Conservation (phyloP, 2,113 vertebrate genomes). For the Greenwoodochromis staneri region DNA sequence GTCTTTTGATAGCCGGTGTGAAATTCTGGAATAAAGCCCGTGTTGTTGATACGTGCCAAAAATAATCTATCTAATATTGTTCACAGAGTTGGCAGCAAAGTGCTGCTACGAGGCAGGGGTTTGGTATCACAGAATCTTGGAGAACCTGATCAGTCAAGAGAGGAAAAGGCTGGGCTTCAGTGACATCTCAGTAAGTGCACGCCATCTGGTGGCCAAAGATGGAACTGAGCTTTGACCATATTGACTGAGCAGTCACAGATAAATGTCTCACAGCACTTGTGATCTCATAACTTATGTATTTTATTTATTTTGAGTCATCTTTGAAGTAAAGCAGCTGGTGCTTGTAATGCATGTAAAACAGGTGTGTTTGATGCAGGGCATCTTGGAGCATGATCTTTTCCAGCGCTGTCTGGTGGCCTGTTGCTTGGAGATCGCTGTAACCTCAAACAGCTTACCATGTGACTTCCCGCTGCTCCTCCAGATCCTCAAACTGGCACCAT, state of each 20-base stretch:
- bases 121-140: constrained; percentile 83
- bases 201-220: constrained; percentile 15
- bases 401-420: constrained; percentile 80
- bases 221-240: neutral
- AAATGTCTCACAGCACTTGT: neutral
- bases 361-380: neutral
- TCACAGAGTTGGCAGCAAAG: constrained; percentile 72
- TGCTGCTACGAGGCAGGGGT: constrained; percentile 72
- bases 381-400: constrained; percentile 77
- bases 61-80: neutral
- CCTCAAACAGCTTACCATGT: constrained; percentile 65
- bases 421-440: constrained; percentile 80
- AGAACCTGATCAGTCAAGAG: constrained; percentile 60
- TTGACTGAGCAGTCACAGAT: neutral
- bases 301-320: neutral
- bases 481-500: constrained; percentile 77
- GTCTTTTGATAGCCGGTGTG: neutral
- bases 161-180: constrained; percentile 67
- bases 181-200: constrained; percentile 78
- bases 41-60: neutral
- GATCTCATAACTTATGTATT: neutral
- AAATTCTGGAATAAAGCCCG: neutral
- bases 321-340: neutral
- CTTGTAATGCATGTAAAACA: neutral
- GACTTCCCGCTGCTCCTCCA: constrained; percentile 75